These are phyloP conservation scores for Trissolcus basalis DNA, from an alignment of 1,140 invertebrate genomes.

Conservation along the genomic window DNA sequence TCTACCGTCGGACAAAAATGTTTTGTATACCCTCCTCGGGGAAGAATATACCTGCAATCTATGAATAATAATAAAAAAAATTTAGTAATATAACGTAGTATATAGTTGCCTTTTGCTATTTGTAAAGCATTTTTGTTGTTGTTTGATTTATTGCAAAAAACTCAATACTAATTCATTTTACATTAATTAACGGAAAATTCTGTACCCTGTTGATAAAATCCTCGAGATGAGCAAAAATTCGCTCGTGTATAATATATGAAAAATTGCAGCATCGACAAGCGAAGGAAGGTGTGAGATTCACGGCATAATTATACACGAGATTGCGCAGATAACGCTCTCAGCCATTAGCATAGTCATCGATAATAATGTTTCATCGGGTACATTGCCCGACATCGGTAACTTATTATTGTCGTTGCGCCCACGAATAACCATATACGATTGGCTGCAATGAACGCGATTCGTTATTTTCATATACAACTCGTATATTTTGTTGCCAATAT, in stretches of 20 bases:
- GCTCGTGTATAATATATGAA: conserved; percentile 43
- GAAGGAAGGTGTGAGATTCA: conserved; percentile 56
- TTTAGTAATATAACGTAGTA: too few species aligned
- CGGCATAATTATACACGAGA: conserved; percentile 58
- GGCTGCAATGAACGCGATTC: conserved; percentile 34
- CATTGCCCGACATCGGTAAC: conserved; percentile 47
- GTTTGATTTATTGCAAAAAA: too few species aligned
- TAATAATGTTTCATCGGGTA: conserved; percentile 59
- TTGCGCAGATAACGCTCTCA: conserved; percentile 49
- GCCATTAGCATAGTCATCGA: conserved; percentile 58
- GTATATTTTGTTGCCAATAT: conserved; percentile 20
- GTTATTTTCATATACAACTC: conserved; percentile 34
- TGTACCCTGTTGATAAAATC: too few species aligned
- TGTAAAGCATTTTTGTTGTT: too few species aligned
- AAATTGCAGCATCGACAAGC: conserved; percentile 45
- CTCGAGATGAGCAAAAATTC: conserved; percentile 12
- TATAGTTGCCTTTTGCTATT: too few species aligned
- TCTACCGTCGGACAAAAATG: too few species aligned
- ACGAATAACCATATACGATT: conserved; percentile 51
- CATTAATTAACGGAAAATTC: too few species aligned
- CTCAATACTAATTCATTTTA: too few species aligned
- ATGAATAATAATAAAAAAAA: too few species aligned
- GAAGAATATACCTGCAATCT: too few species aligned
- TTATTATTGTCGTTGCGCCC: conserved; percentile 54
- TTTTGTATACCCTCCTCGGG: too few species aligned